phyloP scores from a whole-genome alignment of 1,140 invertebrate genomes.

The Leptestheria dahalacensis region DNA sequence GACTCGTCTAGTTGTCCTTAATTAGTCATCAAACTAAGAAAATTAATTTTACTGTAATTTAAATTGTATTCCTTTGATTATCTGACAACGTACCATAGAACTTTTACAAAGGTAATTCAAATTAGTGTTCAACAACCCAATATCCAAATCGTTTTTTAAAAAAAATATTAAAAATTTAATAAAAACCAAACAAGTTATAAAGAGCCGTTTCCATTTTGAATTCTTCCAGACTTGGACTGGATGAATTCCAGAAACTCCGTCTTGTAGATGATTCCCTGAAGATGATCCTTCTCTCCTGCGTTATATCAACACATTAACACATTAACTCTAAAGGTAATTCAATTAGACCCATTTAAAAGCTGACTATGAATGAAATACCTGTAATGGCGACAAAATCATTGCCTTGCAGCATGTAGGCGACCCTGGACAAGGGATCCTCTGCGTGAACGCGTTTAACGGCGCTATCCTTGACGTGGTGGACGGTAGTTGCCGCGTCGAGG shows the following conservation, averaged over 20 bases:
- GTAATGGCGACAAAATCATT: neutral
- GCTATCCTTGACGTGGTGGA: neutral
- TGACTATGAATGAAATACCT: neutral
- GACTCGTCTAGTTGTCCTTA: too few relatives aligned
- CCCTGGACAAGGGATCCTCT: neutral
- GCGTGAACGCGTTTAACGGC: neutral
- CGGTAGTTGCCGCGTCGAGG: neutral
- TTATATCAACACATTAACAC: neutral
- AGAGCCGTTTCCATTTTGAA: too few relatives aligned
- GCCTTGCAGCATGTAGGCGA: neutral
- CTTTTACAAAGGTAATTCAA: too few relatives aligned
- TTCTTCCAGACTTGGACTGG: too few relatives aligned
- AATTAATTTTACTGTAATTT: too few relatives aligned
- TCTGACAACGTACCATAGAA: too few relatives aligned
- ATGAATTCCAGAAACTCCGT: neutral
- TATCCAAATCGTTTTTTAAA: too few relatives aligned
- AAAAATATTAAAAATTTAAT: too few relatives aligned
- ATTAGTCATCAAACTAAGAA: too few relatives aligned
- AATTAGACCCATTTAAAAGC: neutral
- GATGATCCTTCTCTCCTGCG: neutral
- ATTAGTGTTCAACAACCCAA: too few relatives aligned
- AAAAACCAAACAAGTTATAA: too few relatives aligned
- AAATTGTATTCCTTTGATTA: too few relatives aligned
- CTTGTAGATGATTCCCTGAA: neutral
- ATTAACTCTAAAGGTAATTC: neutral